A percentile compares a stretch with the other conserved stretches of the same genome.
Conservation (phyloP, 2,888 invertebrate genomes). For the Caenorhabditis japonica region DNA sequence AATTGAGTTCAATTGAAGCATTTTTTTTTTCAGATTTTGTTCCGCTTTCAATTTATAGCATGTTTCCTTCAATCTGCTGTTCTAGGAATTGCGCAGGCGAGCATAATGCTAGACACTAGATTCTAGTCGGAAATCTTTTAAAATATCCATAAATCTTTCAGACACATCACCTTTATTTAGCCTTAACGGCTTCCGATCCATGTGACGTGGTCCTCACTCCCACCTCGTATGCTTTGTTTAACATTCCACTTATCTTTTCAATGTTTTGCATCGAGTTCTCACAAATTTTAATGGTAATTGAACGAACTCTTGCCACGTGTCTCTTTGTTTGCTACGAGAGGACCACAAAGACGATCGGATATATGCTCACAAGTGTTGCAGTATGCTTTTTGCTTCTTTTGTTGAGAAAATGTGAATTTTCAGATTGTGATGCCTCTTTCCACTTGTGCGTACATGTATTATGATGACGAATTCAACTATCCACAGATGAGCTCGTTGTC, state of each 20-base stretch:
- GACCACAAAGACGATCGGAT: constrained; percentile 26
- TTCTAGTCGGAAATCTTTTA: background rate
- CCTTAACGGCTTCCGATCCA: constrained; percentile 18
- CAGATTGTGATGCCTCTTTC: constrained; percentile 21
- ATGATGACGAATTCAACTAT: constrained; percentile 31
- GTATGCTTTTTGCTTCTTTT: constrained; percentile 3
- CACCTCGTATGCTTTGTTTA: constrained; percentile 20
- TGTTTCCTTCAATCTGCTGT: constrained; percentile 38
- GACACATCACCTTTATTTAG: constrained; percentile 34
- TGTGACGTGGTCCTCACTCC: constrained; percentile 43
- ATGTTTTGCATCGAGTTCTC: constrained; percentile 49
- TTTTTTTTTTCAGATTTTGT: constrained; percentile 34
- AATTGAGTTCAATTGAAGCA: background rate
- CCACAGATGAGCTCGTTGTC: constrained; percentile 50
- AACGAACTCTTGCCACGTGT: constrained; percentile 40
- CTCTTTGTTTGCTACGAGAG: constrained; percentile 45
- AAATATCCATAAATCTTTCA: constrained; percentile 13
- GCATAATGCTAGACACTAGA: background rate
- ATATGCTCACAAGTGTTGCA: constrained; percentile 16
- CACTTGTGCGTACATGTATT: constrained; percentile 39
- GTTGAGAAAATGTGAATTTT: background rate
- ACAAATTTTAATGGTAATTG: constrained; percentile 42
- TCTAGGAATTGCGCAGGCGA: constrained; percentile 32
- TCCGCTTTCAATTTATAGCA: constrained; percentile 27
- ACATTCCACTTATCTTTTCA: constrained; percentile 39